Evolutionary conservation across 64 coral and sea anemone genomes (phyloP).

Genomic region (Porites lutea): DNA sequence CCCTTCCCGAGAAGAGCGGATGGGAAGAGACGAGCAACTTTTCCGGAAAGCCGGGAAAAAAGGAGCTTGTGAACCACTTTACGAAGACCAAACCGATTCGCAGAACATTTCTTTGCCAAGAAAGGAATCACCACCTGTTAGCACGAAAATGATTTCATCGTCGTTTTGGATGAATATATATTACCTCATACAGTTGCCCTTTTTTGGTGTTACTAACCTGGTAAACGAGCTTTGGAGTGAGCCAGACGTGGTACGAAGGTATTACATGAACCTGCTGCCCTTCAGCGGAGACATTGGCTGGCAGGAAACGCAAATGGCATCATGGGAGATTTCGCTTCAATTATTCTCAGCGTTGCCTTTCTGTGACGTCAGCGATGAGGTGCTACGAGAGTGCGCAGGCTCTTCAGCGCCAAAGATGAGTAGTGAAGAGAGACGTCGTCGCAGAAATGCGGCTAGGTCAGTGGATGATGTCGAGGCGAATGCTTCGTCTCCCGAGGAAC

Average conservation of each 20-base stretch:
- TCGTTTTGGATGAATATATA: neutral
- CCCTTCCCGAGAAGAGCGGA: no score
- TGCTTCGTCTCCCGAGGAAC: neutral
- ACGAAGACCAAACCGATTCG: no score
- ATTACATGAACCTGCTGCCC: neutral
- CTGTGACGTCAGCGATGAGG: neutral
- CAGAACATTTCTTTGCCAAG: no score
- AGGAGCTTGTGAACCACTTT: no score
- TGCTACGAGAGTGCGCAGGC: neutral
- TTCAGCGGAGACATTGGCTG: neutral
- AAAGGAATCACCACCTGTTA: no score
- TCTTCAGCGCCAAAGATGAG: neutral
- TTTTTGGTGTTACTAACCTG: neutral
- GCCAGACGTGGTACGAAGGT: neutral
- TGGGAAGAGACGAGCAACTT: no score
- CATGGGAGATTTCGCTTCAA: neutral
- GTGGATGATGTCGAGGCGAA: neutral
- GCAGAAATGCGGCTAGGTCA: neutral
- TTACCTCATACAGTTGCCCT: neutral
- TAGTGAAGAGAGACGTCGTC: neutral
- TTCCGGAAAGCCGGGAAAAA: no score
- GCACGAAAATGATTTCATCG: no score
- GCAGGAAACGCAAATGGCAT: slow-evolving; percentile 1
- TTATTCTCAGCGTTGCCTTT: neutral
- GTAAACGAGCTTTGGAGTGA: neutral